Percentiles rank a stretch among this genome's conserved stretches.
These are phyloP conservation scores for Smittia aterrima DNA, from an alignment of 2,888 invertebrate species.

Conservation along the genomic window DNA sequence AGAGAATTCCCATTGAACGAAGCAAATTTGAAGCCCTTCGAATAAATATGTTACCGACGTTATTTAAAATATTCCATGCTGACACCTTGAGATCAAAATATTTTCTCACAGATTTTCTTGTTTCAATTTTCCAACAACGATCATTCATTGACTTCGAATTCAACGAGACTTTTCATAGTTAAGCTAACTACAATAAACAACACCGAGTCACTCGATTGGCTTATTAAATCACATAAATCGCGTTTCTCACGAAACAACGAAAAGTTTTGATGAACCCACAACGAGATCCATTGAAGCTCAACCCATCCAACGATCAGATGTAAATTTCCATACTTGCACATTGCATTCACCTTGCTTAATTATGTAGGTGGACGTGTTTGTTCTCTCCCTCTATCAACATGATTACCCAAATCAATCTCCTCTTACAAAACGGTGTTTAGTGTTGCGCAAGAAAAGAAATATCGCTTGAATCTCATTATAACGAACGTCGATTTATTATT, in stretches of 20 bases:
- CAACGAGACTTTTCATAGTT: too few relatives aligned
- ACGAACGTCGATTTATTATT: background rate
- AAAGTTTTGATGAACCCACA: background rate
- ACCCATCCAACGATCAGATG: background rate
- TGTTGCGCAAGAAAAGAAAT: background rate
- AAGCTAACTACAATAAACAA: too few relatives aligned
- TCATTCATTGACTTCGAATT: too few relatives aligned
- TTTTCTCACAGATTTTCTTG: too few relatives aligned
- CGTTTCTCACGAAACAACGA: background rate
- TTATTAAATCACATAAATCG: too few relatives aligned
- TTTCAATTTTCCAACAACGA: too few relatives aligned
- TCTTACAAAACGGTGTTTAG: background rate
- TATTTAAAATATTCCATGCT: too few relatives aligned
- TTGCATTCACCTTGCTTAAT: background rate
- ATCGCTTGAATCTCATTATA: background rate
- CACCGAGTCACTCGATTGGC: too few relatives aligned
- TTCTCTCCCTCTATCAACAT: background rate
- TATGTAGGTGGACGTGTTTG: background rate
- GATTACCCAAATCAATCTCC: background rate
- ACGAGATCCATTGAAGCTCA: background rate
- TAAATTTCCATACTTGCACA: background rate
- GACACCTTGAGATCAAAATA: too few relatives aligned
- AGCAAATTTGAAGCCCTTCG: too few relatives aligned
- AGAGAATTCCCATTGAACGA: too few relatives aligned
- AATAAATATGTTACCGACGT: too few relatives aligned